Conservation (phyloP, 2,113 vertebrate species). For the Leucopsar rothschildi region DNA sequence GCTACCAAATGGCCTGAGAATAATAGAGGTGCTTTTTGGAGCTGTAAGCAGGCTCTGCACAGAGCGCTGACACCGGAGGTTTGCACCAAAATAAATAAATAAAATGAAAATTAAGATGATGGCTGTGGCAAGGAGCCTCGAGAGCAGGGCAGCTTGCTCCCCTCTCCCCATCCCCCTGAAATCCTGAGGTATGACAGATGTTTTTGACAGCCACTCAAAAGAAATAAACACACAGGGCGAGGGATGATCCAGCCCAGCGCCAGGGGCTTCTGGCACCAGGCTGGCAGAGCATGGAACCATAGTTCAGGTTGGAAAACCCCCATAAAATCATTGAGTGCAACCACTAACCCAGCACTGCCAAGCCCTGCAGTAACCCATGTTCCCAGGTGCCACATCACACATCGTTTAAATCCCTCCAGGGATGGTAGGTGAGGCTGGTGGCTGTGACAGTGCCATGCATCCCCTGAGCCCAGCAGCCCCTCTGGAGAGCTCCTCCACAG, state of each 20-base stretch:
- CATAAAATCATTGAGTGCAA: not conserved
- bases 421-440: not conserved
- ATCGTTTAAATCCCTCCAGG: not conserved
- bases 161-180: not conserved
- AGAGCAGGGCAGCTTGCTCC: accelerated
- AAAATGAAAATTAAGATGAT: not conserved
- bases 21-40: conserved; percentile 65
- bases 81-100: conserved; percentile 6
- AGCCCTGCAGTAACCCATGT: not conserved
- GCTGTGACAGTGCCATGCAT: not conserved
- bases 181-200: not conserved
- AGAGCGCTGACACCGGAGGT: conserved; percentile 1
- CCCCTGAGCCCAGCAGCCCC: not conserved
- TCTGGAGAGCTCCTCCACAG: not conserved
- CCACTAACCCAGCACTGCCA: not conserved
- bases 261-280: not conserved
- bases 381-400: not conserved
- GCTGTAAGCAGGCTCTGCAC: conserved; percentile 34
- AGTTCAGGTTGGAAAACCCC: not conserved
- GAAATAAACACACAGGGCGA: not conserved
- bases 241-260: not conserved
- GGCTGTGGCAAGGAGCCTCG: not conserved
- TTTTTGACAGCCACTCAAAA: not conserved
- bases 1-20: conserved; percentile 75
- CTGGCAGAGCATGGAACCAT: not conserved